Base-by-base conservation (phyloP, 2,888 invertebrate genomes). In the Rhyacophila evoluta region DNA sequence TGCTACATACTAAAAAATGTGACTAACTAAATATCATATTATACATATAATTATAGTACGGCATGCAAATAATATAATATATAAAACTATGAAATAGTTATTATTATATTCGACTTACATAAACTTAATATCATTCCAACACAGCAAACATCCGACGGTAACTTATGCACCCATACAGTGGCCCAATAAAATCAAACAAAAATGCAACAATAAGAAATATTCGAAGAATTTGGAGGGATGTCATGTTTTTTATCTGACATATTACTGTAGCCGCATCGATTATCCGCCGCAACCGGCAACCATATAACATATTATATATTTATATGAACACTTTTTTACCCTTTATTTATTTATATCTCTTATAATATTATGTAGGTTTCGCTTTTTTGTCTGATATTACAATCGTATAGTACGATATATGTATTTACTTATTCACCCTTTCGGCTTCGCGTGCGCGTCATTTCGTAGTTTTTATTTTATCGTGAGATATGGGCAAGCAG, bases 101-200 rank as follows among this genome's bases (percentile, higher is more conserved):
- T n/a, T n/a, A n/a, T n/a, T n/a, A n/a, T n/a, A n/a, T n/a, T n/a
- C n/a, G n/a, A n/a, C n/a, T n/a, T n/a, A n/a, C n/a, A n/a, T n/a
- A n/a, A n/a, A n/a, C n/a, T n/a, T n/a, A n/a, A n/a, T n/a, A n/a
- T n/a, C n/a, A n/a, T n/a, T n/a, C 55, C 10, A 55, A 55, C 55
- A 55, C 19, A 19, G 0, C 19, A 19, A 8, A 55, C 8, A 6
- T 55, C 55, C 19, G 10, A 19, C 8, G 8, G 55, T 55, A 25
- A 25, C 55, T 25, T 55, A 25, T 55, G 2, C 12, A 19, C 10
- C 25, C 55, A 55, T 25, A 55, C 55, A 55, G 55, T 55, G 55
- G 55, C 55, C 55, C 55, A 55, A 55, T 55, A 55, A 55, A 55
- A 55, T 55, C 55, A 55, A 55, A 55, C 55, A 55, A 55, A 55